Conservation (phyloP, 2,113 vertebrate species). For the Chroicocephalus ridibundus region DNA sequence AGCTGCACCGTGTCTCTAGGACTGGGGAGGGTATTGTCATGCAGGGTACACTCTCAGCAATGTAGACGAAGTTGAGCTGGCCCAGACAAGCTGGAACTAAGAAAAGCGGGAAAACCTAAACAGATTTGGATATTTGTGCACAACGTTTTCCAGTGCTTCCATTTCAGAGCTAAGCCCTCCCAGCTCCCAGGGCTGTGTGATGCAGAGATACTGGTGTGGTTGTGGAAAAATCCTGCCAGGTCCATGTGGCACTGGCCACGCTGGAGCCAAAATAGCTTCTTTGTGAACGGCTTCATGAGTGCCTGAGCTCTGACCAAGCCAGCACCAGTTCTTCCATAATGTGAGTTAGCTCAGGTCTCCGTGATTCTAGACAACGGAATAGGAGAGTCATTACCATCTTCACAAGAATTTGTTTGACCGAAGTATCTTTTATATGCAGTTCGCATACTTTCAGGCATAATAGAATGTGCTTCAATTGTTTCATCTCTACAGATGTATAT, state of each 20-base stretch:
- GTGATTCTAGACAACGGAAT: rapidly evolving
- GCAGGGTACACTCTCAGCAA: rapidly evolving
- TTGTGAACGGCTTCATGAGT: background rate
- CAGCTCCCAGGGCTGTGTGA: background rate
- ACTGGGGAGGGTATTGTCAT: background rate
- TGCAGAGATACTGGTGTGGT: rapidly evolving
- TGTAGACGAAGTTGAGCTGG: background rate
- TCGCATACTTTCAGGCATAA: background rate
- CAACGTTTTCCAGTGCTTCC: background rate
- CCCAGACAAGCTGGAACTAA: background rate
- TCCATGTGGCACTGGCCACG: background rate
- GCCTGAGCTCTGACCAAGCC: background rate
- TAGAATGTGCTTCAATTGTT: background rate
- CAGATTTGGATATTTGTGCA: background rate
- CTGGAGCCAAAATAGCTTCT: background rate
- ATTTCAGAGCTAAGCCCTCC: background rate
- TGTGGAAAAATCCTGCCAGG: background rate
- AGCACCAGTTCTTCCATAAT: background rate
- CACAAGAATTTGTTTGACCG: background rate
- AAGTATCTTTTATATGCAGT: background rate
- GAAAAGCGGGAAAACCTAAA: background rate
- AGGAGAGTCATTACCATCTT: background rate
- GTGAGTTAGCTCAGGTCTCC: background rate
- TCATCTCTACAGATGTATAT: background rate
- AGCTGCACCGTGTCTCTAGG: background rate